Evolutionary conservation across 2,888 invertebrate genomes (phyloP), one percentile per base, ranked within the genome.

Genomic region (Chymomyza amoena): DNA sequence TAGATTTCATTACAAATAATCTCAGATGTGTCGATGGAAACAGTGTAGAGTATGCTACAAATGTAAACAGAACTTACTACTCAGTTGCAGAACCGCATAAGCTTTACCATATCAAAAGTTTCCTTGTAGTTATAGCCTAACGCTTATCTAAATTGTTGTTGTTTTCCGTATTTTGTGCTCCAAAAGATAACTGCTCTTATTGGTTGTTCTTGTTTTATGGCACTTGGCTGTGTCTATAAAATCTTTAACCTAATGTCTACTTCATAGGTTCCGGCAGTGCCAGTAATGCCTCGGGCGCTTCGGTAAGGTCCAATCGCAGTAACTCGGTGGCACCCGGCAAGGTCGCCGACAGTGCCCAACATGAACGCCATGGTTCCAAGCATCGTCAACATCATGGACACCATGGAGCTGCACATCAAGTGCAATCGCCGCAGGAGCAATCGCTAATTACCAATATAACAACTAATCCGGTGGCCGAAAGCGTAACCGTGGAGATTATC

Each of bases 401-500:
- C 56, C 71, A 73, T 39, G n/a, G 20, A 60, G 68, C 50, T 76
- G 56, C 80, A 83, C 79, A 76, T 2, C 75, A 82, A 57, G 76
- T 85, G 54, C 84, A 89, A 56, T 87, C 89, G 65, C 86, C 86
- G 59, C 90, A 90, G 69, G 90, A 89, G 57, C 84, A 90, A 70
- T 85, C 89, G 5, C 79, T 90, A 64, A 89, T 89, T 52, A 89
- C 91, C 65, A 90, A 92, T 76, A 91, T 91, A 68, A 91, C 89
- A 63, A 81, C 91, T 63, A 91, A 91, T 86, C 93, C 93, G 64
- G 93, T 92, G 89, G 92, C 93, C 80, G 94, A 94, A 86, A 94
- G 93, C 89, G 95, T 96, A 75, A 96, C 95, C 77, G 95, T 96
- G 67, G 96, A 96, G 92, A 94, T 96, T 84, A 94, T 95, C 87